Evolutionary conservation across 2,797 vertebrate species (phyloP).

Genomic region (Artibeus jamaicensis): DNA sequence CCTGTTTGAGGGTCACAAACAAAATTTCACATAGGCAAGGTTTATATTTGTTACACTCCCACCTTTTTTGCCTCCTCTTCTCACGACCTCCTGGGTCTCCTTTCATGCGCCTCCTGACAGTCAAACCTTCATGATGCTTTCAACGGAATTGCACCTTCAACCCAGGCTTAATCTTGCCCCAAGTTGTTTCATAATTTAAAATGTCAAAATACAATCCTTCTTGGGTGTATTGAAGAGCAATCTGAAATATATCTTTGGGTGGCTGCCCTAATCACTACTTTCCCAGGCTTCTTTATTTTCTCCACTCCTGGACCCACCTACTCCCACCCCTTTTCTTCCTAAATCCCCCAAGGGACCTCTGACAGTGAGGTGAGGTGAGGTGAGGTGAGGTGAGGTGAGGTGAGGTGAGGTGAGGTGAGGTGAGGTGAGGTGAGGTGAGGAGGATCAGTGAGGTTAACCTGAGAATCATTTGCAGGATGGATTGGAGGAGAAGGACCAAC

Average conservation of each 20-base stretch:
- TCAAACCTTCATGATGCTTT: neutral
- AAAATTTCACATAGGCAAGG: neutral
- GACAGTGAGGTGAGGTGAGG: neutral
- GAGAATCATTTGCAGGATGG: neutral
- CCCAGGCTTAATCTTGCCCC: neutral
- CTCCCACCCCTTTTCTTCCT: neutral
- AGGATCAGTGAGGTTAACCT: constrained; percentile 40
- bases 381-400: neutral
- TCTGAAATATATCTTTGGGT: constrained; percentile 17
- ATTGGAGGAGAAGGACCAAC: constrained; percentile 16
- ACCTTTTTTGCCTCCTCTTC: neutral
- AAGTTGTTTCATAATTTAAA: neutral
- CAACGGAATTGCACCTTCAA: neutral
- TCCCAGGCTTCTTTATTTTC: neutral
- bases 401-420: neutral
- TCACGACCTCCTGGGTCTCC: neutral
- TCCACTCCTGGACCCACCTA: neutral
- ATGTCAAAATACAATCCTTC: neutral
- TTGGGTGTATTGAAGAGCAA: neutral
- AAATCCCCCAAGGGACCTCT: neutral
- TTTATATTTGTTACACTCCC: neutral
- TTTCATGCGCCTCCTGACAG: neutral
- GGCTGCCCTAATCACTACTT: neutral
- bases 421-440: neutral
- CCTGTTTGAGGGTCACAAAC: neutral